phyloP scores from a whole-genome alignment of 2,888 invertebrate species.

The Augochlorella aurata region DNA sequence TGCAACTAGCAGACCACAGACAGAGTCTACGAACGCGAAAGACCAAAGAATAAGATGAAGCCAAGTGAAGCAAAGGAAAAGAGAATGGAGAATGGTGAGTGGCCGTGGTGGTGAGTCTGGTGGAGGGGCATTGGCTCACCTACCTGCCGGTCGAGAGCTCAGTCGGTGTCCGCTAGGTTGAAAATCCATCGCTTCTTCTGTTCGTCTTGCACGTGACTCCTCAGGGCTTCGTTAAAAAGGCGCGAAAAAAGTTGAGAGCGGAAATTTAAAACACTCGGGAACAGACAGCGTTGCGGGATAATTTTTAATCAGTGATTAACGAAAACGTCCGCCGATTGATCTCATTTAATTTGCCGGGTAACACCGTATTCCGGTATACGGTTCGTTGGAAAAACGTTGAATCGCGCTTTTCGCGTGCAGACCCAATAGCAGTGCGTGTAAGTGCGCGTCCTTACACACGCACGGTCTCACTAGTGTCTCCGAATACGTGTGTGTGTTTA shows the following conservation, averaged over 20 bases:
- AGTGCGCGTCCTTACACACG: conserved; percentile 39
- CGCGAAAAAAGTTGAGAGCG: conserved; percentile 21
- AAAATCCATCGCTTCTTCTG: conserved; percentile 75
- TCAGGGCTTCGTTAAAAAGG: conserved; percentile 28
- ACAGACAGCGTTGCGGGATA: neutral
- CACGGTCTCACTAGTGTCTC: conserved; percentile 31
- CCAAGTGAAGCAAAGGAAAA: conserved; percentile 69
- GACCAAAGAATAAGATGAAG: conserved; percentile 58
- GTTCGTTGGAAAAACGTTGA: conserved; percentile 27
- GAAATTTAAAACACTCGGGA: neutral
- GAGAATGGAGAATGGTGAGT: conserved; percentile 71
- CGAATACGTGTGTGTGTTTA: conserved; percentile 54
- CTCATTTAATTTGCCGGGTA: neutral
- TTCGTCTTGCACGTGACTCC: conserved; percentile 55
- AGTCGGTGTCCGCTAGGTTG: conserved; percentile 80
- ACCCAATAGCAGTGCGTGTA: conserved; percentile 32
- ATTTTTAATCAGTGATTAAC: conserved; percentile 2
- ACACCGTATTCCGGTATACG: conserved; percentile 6
- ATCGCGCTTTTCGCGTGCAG: conserved; percentile 36
- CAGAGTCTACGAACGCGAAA: conserved; percentile 40
- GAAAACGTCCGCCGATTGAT: neutral
- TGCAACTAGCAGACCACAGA: conserved; percentile 21
- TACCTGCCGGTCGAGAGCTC: conserved; percentile 79
- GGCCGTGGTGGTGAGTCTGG: conserved; percentile 64
- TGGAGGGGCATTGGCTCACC: conserved; percentile 73